Base-by-base conservation (phyloP, 2,888 invertebrate genomes). In the Fragum fragum region DNA sequence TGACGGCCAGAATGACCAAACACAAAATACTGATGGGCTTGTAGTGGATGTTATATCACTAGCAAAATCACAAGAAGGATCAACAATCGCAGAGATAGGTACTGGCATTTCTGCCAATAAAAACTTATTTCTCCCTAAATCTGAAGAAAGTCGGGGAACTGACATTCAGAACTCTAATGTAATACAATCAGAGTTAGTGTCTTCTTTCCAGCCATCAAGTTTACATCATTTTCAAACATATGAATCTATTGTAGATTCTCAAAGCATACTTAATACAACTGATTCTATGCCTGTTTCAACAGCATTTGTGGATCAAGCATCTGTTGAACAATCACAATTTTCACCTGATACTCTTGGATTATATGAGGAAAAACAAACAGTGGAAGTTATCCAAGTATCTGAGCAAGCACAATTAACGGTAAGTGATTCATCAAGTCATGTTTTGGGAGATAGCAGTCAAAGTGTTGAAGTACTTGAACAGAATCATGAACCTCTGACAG, bases 381-480 rank as follows among this genome's bases (percentile, higher is more conserved):
- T 47, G 47, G 47, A 47, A 47, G 18, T n/a, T 9, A 47, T 9
- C n/a, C 47, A 47, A 47, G n/a, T 47, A 18, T 47, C 14, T 9
- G 47, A 47, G 2, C 32, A 36, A 36, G 32, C 5, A 36, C 32
- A 36, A 36, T 36, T 36, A 9, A 14, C 59, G 26, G 28, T 59
- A 1, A 59, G 28, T 59, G 59, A 59, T 16, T 11, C 59, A 6
- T 26, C 59, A 26, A 59, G 59, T 59, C 26, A 59, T 16, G 26
- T 59, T 23, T 61, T 61, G n/a, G 61, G 32, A n/a, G 61, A 61
- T 61, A 32, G 29, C 7, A 61, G 61, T 29, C 18, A 61, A 61
- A 32, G 32, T 61, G 61, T 61, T 16, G 11, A 32, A n/a, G 18
- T 29, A 32, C 32, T 61, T n/a, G 61, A 61, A 29, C 61, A 61